Percentiles rank a stretch among this genome's conserved stretches.
phyloP scores from a whole-genome alignment of 2,888 invertebrate species.

The Dicyrtomina minuta region DNA sequence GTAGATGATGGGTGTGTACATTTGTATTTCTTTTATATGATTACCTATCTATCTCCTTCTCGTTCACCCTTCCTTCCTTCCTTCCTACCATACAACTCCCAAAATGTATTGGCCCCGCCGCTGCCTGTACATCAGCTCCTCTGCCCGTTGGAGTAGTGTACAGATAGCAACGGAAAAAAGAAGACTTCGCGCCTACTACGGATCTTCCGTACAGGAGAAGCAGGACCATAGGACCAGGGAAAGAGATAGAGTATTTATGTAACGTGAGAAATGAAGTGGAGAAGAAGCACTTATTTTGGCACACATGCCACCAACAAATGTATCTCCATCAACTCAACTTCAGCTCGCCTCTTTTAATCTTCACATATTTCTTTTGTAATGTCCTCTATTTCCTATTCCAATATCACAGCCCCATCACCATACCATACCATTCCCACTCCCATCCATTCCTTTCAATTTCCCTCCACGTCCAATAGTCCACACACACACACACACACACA shows the following conservation, averaged over 20 bases:
- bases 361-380: constrained; percentile 22
- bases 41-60: no score
- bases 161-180: no score
- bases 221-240: background rate
- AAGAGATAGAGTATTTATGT: constrained; percentile 21
- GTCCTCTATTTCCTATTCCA: constrained; percentile 11
- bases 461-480: background rate
- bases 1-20: no score
- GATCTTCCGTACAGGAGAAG: no score
- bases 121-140: no score
- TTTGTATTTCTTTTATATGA: no score
- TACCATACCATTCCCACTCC: constrained; percentile 6
- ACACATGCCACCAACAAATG: constrained; percentile 22
- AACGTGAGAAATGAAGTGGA: constrained; percentile 19
- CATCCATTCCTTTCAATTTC: background rate
- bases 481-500: no score
- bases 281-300: constrained; percentile 21
- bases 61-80: no score
- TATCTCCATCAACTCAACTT: constrained; percentile 19
- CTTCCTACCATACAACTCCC: no score
- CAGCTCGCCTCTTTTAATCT: constrained; percentile 6
- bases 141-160: no score
- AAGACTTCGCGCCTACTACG: no score
- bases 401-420: background rate
- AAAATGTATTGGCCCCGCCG: no score